These are phyloP conservation scores for Epinephelus fuscoguttatus DNA, from an alignment of 2,113 vertebrate genomes.

Conservation along the genomic window DNA sequence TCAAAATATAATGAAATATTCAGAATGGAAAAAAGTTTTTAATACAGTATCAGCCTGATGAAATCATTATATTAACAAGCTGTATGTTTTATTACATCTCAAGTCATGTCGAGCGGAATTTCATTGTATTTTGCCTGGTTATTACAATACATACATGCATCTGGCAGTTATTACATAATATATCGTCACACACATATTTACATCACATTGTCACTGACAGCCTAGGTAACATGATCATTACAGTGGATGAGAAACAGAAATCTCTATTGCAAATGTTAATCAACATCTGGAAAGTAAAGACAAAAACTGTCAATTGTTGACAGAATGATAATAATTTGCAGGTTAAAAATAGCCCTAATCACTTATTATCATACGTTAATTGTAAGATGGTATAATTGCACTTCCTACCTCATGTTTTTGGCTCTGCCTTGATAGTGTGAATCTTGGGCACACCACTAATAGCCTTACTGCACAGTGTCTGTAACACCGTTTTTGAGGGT, in stretches of 20 bases:
- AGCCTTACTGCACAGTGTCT: conserved; percentile 64
- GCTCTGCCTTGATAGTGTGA: conserved; percentile 51
- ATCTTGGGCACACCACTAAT: conserved; percentile 65
- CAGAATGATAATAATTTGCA: conserved; percentile 23
- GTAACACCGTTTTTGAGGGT: conserved; percentile 74
- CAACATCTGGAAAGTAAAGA: not conserved
- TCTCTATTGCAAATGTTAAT: conserved; percentile 3
- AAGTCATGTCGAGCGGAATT: not conserved
- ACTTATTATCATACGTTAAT: conserved; percentile 53
- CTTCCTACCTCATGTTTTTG: conserved; percentile 31
- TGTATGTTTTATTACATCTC: not conserved
- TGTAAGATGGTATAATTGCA: conserved; percentile 53
- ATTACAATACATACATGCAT: not conserved
- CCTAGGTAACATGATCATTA: not conserved
- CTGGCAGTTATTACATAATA: not conserved
- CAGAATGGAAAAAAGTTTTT: not conserved
- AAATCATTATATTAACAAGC: not conserved
- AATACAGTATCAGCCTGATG: not conserved
- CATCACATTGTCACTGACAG: not conserved
- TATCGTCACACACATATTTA: not conserved
- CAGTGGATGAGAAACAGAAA: not conserved
- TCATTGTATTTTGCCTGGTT: not conserved
- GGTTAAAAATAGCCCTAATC: conserved; percentile 24
- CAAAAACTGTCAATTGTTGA: not conserved
- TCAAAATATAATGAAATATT: conserved; percentile 17